Conservation (phyloP, 2,888 invertebrate genomes). For the Pharmacophagus antenor region DNA sequence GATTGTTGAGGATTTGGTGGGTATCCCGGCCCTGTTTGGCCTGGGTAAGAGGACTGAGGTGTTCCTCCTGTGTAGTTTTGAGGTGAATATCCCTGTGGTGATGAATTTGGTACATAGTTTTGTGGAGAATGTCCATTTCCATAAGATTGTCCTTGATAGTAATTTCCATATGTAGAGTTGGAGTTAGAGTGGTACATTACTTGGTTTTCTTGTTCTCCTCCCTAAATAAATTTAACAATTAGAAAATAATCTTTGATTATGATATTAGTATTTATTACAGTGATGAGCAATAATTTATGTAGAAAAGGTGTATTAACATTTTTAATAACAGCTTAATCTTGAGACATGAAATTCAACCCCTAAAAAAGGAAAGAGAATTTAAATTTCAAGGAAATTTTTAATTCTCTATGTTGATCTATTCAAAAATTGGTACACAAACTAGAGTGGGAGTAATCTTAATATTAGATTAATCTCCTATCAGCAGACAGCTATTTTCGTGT, state of each 20-base stretch:
- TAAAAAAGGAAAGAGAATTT: too few species aligned
- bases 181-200: conserved; percentile 70
- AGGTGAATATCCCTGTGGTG: conserved; percentile 69
- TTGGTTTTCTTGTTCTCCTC: conserved; percentile 72
- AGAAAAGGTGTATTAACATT: too few species aligned
- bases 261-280: not conserved
- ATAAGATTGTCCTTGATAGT: conserved; percentile 73
- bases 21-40: conserved; percentile 62
- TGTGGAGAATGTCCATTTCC: conserved; percentile 75
- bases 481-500: too few species aligned
- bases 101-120: conserved; percentile 60
- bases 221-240: conserved; percentile 44
- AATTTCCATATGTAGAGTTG: conserved; percentile 68
- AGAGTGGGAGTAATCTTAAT: too few species aligned
- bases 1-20: conserved; percentile 69
- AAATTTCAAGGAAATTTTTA: too few species aligned
- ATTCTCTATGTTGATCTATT: too few species aligned
- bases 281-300: too few species aligned
- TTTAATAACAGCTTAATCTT: too few species aligned
- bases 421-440: too few species aligned
- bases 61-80: conserved; percentile 64
- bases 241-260: not conserved
- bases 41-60: conserved; percentile 56
- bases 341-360: too few species aligned
- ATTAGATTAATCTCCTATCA: too few species aligned